A percentile compares a stretch with the other conserved stretches of the same genome.
phyloP scores from a whole-genome alignment of 2,113 vertebrate species.

The Sylvicapra grimmia region DNA sequence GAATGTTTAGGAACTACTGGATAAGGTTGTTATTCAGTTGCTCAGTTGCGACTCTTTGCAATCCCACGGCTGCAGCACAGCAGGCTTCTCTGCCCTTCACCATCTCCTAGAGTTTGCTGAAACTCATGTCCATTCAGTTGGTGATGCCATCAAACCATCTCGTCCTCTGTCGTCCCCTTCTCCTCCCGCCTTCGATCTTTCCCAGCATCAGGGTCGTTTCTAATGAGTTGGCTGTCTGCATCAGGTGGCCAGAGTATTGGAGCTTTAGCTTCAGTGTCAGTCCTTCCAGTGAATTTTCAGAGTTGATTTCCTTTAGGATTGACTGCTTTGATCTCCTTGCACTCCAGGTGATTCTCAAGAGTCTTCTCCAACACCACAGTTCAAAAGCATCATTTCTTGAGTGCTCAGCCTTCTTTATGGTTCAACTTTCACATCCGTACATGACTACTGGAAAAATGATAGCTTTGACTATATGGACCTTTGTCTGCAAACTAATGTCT shows the following conservation, averaged over 20 bases:
- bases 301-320: not conserved
- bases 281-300: not conserved
- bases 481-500: no score
- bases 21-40: not conserved
- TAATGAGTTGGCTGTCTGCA: not conserved
- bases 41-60: not conserved
- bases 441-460: no score
- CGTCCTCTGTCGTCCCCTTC: not conserved
- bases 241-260: not conserved
- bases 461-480: no score
- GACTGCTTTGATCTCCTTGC: not conserved
- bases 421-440: not conserved
- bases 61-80: not conserved
- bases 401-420: not conserved
- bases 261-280: not conserved
- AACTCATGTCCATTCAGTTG: not conserved
- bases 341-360: not conserved
- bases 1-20: slow-evolving; percentile 10
- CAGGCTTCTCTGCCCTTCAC: not conserved
- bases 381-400: not conserved
- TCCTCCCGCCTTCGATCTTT: not conserved
- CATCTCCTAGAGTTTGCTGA: not conserved
- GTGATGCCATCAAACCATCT: not conserved
- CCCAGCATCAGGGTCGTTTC: not conserved
- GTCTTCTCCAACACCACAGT: not conserved